phyloP scores from a whole-genome alignment of 2,113 vertebrate genomes.

The Tenrec ecaudatus region DNA sequence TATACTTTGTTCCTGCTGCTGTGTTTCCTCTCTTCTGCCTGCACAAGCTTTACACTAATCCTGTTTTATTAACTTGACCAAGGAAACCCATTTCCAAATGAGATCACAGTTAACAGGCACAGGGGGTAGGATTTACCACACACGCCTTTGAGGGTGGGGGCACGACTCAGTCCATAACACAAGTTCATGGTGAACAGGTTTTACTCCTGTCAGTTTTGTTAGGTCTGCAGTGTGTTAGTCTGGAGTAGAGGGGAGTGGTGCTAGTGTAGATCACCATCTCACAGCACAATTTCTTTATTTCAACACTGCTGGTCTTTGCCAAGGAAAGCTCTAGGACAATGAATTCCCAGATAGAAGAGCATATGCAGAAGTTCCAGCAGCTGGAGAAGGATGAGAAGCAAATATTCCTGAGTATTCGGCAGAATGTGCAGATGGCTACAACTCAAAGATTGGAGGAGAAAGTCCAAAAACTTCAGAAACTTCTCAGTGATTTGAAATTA shows the following conservation, averaged over 20 bases:
- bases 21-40: neutral
- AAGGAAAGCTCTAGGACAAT: conserved; percentile 67
- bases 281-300: conserved; percentile 41
- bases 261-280: neutral
- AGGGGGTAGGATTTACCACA: neutral
- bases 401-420: conserved; percentile 57
- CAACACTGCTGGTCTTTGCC: conserved; percentile 63
- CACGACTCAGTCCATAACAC: neutral
- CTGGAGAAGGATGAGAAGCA: conserved; percentile 57
- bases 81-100: no score
- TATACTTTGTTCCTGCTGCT: neutral
- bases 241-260: neutral
- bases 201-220: neutral
- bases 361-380: conserved; percentile 66
- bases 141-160: neutral
- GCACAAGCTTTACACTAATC: neutral
- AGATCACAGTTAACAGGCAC: neutral
- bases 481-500: conserved; percentile 77
- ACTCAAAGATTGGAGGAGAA: conserved; percentile 69
- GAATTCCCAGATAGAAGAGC: conserved; percentile 63
- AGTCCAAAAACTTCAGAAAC: conserved; percentile 82
- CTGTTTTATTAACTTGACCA: no score
- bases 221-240: neutral
- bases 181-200: conserved; percentile 44
- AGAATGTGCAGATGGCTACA: conserved; percentile 70